Percentiles rank a stretch among this genome's conserved stretches.
These are phyloP conservation scores for Catostylus mosaicus DNA, from an alignment of 30 jellyfish, hydroid and myxozoan genomes.

Conservation along the genomic window DNA sequence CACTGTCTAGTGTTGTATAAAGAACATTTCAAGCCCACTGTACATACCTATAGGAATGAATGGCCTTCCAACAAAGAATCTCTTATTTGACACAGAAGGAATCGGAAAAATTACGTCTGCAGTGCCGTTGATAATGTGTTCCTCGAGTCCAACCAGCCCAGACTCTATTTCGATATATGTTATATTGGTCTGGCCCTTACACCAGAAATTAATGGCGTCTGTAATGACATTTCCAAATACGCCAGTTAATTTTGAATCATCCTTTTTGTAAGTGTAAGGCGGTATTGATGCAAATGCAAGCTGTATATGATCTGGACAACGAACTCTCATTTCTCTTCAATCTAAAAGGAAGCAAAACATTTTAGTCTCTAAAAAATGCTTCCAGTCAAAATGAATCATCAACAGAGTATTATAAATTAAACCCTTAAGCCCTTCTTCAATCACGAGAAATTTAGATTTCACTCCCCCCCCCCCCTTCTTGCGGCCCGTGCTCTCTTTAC, in stretches of 20 bases:
- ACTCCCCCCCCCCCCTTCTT: no score
- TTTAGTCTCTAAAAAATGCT: no score
- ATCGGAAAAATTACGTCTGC: slow-evolving; percentile 59
- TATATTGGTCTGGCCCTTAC: slow-evolving; percentile 48
- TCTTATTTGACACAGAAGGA: slow-evolving; percentile 29
- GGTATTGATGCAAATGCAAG: slow-evolving; percentile 58
- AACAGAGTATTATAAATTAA: no score
- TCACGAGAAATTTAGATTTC: no score
- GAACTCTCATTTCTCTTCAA: slow-evolving; percentile 28
- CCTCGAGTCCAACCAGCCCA: slow-evolving; percentile 44
- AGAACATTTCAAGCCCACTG: not conserved
- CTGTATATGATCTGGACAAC: slow-evolving; percentile 49
- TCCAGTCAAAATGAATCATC: no score
- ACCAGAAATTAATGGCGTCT: slow-evolving; percentile 61
- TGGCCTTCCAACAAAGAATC: slow-evolving; percentile 57
- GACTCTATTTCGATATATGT: slow-evolving; percentile 43
- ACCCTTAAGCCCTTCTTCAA: no score
- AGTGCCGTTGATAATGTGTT: slow-evolving; percentile 23
- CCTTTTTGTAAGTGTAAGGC: slow-evolving; percentile 50
- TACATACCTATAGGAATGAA: slow-evolving; percentile 46
- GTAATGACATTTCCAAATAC: slow-evolving; percentile 32
- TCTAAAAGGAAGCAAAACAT: not conserved
- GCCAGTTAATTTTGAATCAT: slow-evolving; percentile 42
- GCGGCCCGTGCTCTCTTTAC: no score
- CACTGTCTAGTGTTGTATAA: not conserved